phyloP scores from a whole-genome alignment of 2,113 vertebrate genomes.

The Furnarius figulus region DNA sequence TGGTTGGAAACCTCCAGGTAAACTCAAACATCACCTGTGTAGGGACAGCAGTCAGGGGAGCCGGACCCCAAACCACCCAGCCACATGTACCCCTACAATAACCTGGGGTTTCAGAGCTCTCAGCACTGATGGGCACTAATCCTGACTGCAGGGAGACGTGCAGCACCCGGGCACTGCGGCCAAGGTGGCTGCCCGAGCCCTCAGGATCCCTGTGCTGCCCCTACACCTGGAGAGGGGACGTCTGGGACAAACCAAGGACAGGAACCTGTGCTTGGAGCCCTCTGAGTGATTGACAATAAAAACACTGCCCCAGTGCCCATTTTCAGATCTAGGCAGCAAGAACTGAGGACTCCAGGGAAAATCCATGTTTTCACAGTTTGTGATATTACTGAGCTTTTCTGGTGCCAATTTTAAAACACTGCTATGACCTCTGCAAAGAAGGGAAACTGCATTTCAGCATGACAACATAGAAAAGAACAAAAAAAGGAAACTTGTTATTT shows the following conservation, averaged over 20 bases:
- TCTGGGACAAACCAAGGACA: neutral
- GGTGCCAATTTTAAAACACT: slow-evolving; percentile 34
- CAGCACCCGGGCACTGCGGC: neutral
- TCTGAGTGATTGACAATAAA: slow-evolving; percentile 4
- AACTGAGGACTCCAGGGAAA: slow-evolving; percentile 24
- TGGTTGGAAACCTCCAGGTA: neutral
- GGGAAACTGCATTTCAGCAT: slow-evolving; percentile 53
- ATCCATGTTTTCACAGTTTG: slow-evolving; percentile 13
- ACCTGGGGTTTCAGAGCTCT: neutral
- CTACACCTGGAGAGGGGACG: neutral
- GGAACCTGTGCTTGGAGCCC: neutral
- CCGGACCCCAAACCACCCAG: neutral
- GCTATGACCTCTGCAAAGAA: slow-evolving; percentile 30
- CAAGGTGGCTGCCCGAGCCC: neutral
- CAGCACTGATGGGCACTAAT: neutral
- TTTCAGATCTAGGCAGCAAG: slow-evolving; percentile 12
- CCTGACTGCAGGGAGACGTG: neutral
- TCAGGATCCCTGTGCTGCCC: neutral
- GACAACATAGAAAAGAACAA: slow-evolving; percentile 32
- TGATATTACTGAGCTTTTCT: slow-evolving; percentile 11
- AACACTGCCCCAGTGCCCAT: slow-evolving; percentile 3
- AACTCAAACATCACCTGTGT: neutral
- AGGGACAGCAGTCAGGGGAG: neutral
- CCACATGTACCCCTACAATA: neutral
- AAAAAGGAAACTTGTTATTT: slow-evolving; percentile 60